phyloP scores from a whole-genome alignment of 2,113 vertebrate species.

The Laterallus jamaicensis region DNA sequence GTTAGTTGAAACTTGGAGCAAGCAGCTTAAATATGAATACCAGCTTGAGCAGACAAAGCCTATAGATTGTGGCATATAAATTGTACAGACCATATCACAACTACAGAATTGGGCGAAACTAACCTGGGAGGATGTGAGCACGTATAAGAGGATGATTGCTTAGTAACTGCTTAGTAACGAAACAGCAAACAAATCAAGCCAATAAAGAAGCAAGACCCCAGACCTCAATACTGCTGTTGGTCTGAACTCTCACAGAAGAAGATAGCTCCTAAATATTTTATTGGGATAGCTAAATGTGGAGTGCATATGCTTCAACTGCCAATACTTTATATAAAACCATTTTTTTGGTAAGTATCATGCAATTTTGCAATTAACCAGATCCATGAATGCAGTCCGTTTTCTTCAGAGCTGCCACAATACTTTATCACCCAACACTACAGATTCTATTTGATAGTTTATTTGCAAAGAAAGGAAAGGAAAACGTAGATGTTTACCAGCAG shows the following conservation, averaged over 20 bases:
- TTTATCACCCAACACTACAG: background rate
- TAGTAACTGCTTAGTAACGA: no score
- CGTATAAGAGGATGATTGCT: no score
- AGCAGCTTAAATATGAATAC: no score
- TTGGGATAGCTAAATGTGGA: background rate
- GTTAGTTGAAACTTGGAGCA: no score
- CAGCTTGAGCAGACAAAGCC: no score
- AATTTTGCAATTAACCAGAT: background rate
- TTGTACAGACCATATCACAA: no score
- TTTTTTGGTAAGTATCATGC: background rate
- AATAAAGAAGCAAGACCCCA: no score
- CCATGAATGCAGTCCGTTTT: background rate
- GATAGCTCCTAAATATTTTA: background rate
- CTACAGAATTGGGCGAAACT: no score
- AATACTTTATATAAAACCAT: background rate
- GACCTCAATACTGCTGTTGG: no score
- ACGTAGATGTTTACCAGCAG: constrained; percentile 83
- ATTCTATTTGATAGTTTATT: background rate
- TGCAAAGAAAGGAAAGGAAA: background rate
- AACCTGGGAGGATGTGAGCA: no score
- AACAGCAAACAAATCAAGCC: no score
- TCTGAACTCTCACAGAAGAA: background rate
- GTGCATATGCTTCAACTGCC: background rate
- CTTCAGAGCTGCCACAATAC: background rate
- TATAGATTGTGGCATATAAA: no score